A percentile compares a stretch with the other conserved stretches of the same genome.
phyloP scores from a whole-genome alignment of 1,140 invertebrate genomes.

The Temnothorax longispinosus region DNA sequence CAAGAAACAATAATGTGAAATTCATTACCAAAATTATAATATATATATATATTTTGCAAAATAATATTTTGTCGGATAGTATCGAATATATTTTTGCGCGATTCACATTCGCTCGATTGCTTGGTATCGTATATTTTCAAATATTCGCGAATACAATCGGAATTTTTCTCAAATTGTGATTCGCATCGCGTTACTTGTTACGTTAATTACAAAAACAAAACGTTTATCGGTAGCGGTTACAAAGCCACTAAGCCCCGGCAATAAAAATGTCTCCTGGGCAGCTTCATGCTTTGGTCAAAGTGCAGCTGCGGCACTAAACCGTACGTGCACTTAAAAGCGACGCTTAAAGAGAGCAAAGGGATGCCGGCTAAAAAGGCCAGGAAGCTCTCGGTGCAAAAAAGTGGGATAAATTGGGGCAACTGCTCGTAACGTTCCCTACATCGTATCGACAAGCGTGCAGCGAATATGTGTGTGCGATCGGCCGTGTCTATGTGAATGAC shows the following conservation, averaged over 20 bases:
- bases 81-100: not conserved
- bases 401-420: constrained; percentile 76
- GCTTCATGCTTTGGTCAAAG: constrained; percentile 65
- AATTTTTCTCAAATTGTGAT: constrained; percentile 24
- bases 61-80: not conserved
- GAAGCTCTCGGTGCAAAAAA: constrained; percentile 71
- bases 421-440: constrained; percentile 70
- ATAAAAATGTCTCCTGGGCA: constrained; percentile 70
- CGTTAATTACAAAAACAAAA: constrained; percentile 71
- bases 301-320: constrained; percentile 69
- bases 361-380: constrained; percentile 60
- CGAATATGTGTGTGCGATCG: constrained; percentile 37
- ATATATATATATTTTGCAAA: not conserved
- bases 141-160: not conserved
- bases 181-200: constrained; percentile 51
- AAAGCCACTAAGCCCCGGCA: constrained; percentile 56
- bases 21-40: not conserved
- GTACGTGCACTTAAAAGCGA: constrained; percentile 75
- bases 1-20: not conserved
- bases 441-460: constrained; percentile 67
- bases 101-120: not conserved
- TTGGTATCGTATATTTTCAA: not conserved
- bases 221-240: constrained; percentile 65
- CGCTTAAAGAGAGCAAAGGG: constrained; percentile 66
- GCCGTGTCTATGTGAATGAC: constrained; percentile 35